Percentiles rank a stretch among this genome's conserved stretches.
Evolutionary conservation across 37 sponge, comb jelly and placozoan genomes (phyloP).

Genomic region (Amphimedon queenslandica): DNA sequence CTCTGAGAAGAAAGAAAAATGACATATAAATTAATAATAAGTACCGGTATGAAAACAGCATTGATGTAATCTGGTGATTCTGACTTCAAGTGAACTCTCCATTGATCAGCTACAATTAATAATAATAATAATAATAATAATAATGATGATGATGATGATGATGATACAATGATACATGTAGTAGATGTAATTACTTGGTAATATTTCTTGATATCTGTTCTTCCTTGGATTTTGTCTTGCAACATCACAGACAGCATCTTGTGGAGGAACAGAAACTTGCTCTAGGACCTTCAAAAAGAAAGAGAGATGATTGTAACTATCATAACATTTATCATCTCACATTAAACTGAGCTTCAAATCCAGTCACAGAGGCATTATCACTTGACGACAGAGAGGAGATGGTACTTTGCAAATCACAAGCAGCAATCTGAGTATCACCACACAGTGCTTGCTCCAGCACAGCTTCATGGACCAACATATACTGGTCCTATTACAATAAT

Average conservation of each 20-base stretch:
- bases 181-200: slow-evolving; percentile 20
- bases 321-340: no score
- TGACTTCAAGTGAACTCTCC: slow-evolving; percentile 4
- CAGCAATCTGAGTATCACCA: slow-evolving; percentile 1
- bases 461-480: slow-evolving; percentile 23
- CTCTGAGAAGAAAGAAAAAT: background rate
- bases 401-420: background rate
- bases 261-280: background rate
- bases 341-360: slow-evolving; percentile 15
- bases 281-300: background rate
- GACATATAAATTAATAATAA: background rate
- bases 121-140: no score
- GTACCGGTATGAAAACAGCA: slow-evolving; percentile 8
- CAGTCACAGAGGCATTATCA: background rate
- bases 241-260: background rate
- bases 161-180: no score
- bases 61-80: slow-evolving; percentile 20
- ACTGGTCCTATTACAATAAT: slow-evolving; percentile 25
- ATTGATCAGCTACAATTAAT: slow-evolving; percentile 13
- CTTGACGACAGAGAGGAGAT: no score
- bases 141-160: no score
- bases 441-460: slow-evolving; percentile 4
- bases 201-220: slow-evolving; percentile 5
- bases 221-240: background rate
- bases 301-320: no score